Percentiles rank a stretch among this genome's conserved stretches.
Conservation (phyloP, 2,888 invertebrate genomes). For the Dichetophora obliterata region DNA sequence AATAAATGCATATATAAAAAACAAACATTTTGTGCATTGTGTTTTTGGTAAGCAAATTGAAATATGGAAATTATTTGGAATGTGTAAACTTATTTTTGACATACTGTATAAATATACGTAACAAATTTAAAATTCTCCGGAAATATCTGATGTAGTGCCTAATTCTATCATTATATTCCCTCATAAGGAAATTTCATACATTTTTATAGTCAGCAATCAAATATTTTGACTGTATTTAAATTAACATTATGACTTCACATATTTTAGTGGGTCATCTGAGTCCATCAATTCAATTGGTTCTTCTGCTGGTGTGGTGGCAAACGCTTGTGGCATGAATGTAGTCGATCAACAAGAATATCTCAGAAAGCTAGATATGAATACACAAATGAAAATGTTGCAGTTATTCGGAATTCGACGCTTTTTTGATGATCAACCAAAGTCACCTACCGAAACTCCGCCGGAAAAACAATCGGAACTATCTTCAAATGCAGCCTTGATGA, state of each 20-base stretch:
- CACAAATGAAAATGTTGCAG: slow-evolving; percentile 64
- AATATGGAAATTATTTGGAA: too few species aligned
- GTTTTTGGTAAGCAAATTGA: too few species aligned
- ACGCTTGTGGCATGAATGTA: slow-evolving; percentile 50
- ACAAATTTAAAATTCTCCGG: too few species aligned
- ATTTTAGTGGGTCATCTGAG: slow-evolving; percentile 50
- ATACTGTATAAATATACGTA: too few species aligned
- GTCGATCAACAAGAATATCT: slow-evolving; percentile 56
- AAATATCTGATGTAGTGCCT: too few species aligned
- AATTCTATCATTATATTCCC: too few species aligned
- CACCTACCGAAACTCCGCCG: slow-evolving; percentile 68
- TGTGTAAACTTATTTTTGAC: too few species aligned
- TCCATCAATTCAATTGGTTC: slow-evolving; percentile 55
- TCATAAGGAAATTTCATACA: too few species aligned
- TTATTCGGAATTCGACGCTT: slow-evolving; percentile 65
- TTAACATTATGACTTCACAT: not conserved
- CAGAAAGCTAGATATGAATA: slow-evolving; percentile 54
- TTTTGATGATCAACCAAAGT: slow-evolving; percentile 69
- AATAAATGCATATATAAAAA: too few species aligned
- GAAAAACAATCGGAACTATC: slow-evolving; percentile 51
- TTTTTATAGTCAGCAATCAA: too few species aligned
- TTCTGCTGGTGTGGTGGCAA: slow-evolving; percentile 48
- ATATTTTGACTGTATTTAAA: too few species aligned
- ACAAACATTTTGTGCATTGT: too few species aligned
- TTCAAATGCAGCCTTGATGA: slow-evolving; percentile 18